Percentiles rank a stretch among this genome's conserved stretches.
Conservation (phyloP, 2,113 vertebrate species). For the Hippocampus guttulatus region DNA sequence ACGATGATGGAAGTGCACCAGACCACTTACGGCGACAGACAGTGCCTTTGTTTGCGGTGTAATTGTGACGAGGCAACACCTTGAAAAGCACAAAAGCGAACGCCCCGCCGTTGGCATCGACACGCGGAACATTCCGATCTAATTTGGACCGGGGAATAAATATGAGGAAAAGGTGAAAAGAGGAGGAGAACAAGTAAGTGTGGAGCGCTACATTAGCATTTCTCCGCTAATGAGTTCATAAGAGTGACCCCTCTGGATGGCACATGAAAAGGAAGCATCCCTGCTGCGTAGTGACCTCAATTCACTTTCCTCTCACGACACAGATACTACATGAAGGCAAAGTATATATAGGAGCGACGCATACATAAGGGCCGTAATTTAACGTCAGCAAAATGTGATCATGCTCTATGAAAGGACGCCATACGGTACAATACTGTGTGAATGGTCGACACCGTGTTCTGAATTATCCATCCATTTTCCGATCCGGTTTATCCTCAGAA, state of each 20-base stretch:
- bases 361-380: slow-evolving; percentile 59
- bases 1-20: background rate
- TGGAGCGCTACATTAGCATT: slow-evolving; percentile 73
- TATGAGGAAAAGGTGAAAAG: slow-evolving; percentile 20
- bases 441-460: slow-evolving; percentile 1
- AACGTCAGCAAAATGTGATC: slow-evolving; percentile 40
- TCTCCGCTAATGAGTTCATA: slow-evolving; percentile 84
- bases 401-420: slow-evolving; percentile 8
- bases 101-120: background rate
- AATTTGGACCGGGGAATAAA: slow-evolving; percentile 15
- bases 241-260: slow-evolving; percentile 84
- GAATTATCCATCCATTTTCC: background rate
- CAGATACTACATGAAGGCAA: slow-evolving; percentile 66
- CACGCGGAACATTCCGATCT: background rate
- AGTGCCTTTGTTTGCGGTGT: background rate
- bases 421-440: slow-evolving; percentile 3
- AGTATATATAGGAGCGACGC: slow-evolving; percentile 43
- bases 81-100: background rate
- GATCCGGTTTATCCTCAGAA: too few relatives aligned
- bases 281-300: slow-evolving; percentile 83
- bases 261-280: slow-evolving; percentile 83
- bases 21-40: background rate
- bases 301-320: slow-evolving; percentile 73
- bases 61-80: background rate
- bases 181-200: slow-evolving; percentile 8